phyloP scores from a whole-genome alignment of 2,888 invertebrate genomes.

The Onchidella celtica region DNA sequence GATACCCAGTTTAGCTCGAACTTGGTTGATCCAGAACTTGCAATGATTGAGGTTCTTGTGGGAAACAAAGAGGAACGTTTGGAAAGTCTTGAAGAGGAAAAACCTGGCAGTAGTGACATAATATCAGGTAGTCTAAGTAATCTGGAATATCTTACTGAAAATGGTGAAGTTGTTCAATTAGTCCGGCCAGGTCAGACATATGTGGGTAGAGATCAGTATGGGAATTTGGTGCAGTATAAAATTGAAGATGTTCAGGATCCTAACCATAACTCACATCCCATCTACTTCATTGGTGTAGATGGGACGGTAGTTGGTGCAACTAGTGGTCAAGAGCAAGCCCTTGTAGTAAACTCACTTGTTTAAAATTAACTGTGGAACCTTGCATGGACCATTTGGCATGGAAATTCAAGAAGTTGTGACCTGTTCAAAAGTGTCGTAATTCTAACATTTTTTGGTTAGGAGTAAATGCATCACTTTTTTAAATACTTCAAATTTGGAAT shows the following conservation, averaged over 20 bases:
- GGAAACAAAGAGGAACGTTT: neutral
- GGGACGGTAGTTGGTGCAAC: constrained; percentile 4
- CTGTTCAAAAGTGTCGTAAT: no score
- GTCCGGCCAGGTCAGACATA: constrained; percentile 1
- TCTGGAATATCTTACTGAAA: constrained; percentile 12
- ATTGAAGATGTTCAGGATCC: neutral
- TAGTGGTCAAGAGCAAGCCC: constrained; percentile 2
- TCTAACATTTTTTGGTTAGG: no score
- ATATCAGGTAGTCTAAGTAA: neutral
- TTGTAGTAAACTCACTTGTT: neutral
- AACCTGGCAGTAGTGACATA: constrained; percentile 29
- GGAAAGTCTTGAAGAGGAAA: constrained; percentile 14
- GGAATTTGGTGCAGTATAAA: constrained; percentile 36
- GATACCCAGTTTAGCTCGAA: neutral
- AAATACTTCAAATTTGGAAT: no score
- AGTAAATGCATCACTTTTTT: no score
- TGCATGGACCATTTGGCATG: no score
- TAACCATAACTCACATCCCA: neutral
- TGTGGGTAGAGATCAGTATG: constrained; percentile 27
- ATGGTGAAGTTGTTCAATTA: constrained; percentile 6
- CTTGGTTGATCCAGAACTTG: neutral
- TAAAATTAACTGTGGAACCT: no score
- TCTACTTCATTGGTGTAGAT: constrained; percentile 13
- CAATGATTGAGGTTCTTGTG: constrained; percentile 28
- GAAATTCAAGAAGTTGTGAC: no score